Conservation (phyloP, 2,113 vertebrate species). For the Lasiurus borealis region DNA sequence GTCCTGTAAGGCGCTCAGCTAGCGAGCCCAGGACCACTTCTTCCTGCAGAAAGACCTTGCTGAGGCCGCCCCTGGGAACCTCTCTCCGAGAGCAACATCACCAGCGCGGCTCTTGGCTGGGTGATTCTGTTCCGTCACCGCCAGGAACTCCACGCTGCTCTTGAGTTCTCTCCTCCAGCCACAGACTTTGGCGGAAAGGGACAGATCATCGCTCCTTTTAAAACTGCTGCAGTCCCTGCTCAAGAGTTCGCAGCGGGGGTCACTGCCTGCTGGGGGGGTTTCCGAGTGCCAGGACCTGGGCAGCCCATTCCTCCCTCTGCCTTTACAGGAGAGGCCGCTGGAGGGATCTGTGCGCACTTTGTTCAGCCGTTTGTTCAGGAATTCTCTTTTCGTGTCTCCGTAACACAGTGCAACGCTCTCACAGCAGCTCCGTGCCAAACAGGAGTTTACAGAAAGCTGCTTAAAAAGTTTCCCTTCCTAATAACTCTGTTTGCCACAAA, state of each 20-base stretch:
- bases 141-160: not conserved
- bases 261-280: not conserved
- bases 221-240: not conserved
- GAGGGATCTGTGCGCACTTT: not conserved
- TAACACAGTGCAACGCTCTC: not conserved
- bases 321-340: not conserved
- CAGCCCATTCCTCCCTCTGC: not conserved
- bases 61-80: not conserved
- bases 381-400: not conserved
- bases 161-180: not conserved
- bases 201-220: not conserved
- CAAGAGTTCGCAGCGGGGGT: not conserved
- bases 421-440: not conserved
- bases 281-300: not conserved
- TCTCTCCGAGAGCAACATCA: not conserved
- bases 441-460: not conserved
- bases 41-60: not conserved
- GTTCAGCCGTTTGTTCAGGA: not conserved
- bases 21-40: too few species aligned
- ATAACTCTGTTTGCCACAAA: not conserved
- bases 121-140: not conserved
- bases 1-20: not conserved
- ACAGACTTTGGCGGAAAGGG: not conserved
- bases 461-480: not conserved
- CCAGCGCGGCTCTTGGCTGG: accelerated